Evolutionary conservation across 2,113 vertebrate genomes (phyloP).

Genomic region (Rhea americana): DNA sequence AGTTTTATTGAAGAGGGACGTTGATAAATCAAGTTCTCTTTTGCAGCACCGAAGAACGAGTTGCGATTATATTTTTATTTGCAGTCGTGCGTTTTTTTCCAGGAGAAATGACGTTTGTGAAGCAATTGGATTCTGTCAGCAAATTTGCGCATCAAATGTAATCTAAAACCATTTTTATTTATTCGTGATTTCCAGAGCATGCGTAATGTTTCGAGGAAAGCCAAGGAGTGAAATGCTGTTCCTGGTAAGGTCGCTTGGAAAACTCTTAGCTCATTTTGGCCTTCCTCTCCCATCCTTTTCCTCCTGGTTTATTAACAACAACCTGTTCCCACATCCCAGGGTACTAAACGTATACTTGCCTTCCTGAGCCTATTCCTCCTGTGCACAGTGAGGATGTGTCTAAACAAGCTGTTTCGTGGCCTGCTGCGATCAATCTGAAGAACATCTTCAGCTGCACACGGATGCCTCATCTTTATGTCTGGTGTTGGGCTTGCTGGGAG

Average conservation of each 20-base stretch:
- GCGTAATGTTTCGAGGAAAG: neutral
- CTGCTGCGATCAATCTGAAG: neutral
- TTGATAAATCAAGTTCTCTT: neutral
- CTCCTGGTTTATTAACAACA: neutral
- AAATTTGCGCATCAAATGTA: fast-evolving
- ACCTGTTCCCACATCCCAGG: neutral
- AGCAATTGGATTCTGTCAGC: neutral
- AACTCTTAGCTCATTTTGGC: neutral
- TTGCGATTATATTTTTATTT: neutral
- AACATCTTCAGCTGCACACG: too few relatives aligned
- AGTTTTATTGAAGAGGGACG: neutral
- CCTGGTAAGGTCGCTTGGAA: too few relatives aligned
- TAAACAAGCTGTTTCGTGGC: neutral
- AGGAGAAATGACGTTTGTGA: neutral
- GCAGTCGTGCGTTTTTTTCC: fast-evolving
- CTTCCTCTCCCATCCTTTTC: too few relatives aligned
- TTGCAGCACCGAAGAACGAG: neutral
- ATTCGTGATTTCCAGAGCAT: neutral
- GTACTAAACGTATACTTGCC: neutral
- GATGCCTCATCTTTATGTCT: neutral
- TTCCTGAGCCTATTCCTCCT: neutral
- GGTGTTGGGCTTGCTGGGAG: too few relatives aligned
- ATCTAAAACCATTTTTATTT: neutral
- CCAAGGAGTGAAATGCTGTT: neutral
- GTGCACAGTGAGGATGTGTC: too few relatives aligned